Evolutionary conservation across 2,113 vertebrate genomes (phyloP).

Genomic region (Spilogale gracilis): DNA sequence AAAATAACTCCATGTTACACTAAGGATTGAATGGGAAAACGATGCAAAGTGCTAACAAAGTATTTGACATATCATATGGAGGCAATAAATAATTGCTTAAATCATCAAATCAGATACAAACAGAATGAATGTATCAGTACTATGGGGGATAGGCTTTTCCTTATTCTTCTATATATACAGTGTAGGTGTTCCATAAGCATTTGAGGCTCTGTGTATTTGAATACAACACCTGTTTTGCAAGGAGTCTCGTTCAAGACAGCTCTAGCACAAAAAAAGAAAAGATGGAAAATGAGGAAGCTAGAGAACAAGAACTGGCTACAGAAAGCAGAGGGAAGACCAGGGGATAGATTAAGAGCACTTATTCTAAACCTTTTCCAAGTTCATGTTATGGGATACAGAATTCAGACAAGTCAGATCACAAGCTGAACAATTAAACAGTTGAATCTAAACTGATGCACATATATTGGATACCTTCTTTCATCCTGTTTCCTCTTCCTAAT

Average conservation of each 20-base stretch:
- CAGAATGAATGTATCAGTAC: background rate
- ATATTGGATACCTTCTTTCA: background rate
- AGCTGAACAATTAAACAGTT: background rate
- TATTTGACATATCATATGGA: background rate
- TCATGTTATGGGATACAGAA: background rate
- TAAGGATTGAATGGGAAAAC: constrained; percentile 4
- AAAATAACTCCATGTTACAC: background rate
- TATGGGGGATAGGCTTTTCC: background rate
- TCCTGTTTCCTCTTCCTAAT: background rate
- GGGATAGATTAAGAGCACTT: background rate
- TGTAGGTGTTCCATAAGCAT: background rate
- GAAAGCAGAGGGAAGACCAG: background rate
- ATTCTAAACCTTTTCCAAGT: constrained; percentile 23
- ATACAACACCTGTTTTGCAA: background rate
- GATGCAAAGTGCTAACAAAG: background rate
- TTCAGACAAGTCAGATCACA: background rate
- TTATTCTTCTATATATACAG: background rate
- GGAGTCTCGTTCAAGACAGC: background rate
- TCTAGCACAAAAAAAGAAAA: background rate
- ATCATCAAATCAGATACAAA: background rate
- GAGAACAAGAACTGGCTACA: background rate
- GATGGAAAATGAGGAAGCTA: background rate
- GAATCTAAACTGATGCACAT: background rate
- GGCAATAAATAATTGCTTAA: background rate
- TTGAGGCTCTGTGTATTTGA: background rate